phyloP scores from a whole-genome alignment of 2,113 vertebrate genomes.

The Vanacampus margaritifer region DNA sequence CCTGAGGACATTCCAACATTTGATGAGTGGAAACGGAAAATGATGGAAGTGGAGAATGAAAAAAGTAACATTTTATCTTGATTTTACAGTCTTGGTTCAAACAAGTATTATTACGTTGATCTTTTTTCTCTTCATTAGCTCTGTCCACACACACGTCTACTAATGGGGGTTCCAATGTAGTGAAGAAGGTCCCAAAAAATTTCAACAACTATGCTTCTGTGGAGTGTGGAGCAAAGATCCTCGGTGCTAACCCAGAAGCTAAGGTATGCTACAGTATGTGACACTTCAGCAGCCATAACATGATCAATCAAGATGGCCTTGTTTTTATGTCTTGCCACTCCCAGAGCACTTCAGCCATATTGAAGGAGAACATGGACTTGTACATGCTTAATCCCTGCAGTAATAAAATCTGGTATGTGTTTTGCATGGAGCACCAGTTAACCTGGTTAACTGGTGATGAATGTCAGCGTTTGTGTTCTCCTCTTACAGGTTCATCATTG shows the following conservation, averaged over 20 bases:
- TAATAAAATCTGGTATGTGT: slow-evolving; percentile 92
- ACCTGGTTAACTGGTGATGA: neutral
- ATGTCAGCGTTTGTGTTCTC: slow-evolving; percentile 6
- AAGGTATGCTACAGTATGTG: slow-evolving; percentile 78
- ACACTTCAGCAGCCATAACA: neutral
- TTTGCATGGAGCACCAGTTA: neutral
- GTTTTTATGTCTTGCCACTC: neutral
- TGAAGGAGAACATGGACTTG: slow-evolving; percentile 96
- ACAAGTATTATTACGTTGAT: neutral
- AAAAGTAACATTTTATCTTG: slow-evolving; percentile 80
- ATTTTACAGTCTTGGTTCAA: neutral
- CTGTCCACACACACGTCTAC: slow-evolving; percentile 83
- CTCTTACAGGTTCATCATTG: slow-evolving; percentile 91
- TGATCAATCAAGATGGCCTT: neutral
- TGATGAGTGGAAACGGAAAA: slow-evolving; percentile 96
- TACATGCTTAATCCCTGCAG: slow-evolving; percentile 99
- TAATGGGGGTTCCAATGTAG: slow-evolving; percentile 75
- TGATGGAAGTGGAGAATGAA: slow-evolving; percentile 97
- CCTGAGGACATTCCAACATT: slow-evolving; percentile 93
- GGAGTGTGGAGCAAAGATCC: slow-evolving; percentile 97
- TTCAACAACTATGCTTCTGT: slow-evolving; percentile 98
- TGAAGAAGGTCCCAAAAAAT: slow-evolving; percentile 93
- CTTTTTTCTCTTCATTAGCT: slow-evolving; percentile 68
- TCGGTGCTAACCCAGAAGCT: slow-evolving; percentile 91
- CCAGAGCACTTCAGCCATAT: slow-evolving; percentile 94